phyloP scores from a whole-genome alignment of 2,113 vertebrate genomes.

The Hyperopisus bebe region DNA sequence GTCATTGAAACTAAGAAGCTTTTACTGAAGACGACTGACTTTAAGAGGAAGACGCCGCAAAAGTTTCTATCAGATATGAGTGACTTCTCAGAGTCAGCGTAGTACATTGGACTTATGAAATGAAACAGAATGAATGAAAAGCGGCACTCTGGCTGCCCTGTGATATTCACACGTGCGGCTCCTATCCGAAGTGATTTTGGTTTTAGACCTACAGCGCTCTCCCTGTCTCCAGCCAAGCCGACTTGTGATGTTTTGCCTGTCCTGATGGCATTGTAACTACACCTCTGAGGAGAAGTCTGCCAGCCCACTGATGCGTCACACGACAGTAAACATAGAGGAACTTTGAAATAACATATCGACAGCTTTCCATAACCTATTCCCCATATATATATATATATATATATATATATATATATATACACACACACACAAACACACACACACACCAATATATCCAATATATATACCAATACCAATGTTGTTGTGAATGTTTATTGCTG shows the following conservation, averaged over 20 bases:
- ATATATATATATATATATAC: too few relatives aligned
- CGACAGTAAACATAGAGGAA: conserved; percentile 39
- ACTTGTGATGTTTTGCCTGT: conserved; percentile 48
- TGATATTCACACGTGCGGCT: conserved; percentile 26
- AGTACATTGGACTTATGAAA: conserved; percentile 13
- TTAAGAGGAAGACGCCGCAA: conserved; percentile 12
- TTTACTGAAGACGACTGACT: neutral
- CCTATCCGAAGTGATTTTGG: conserved; percentile 40
- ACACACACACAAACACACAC: too few relatives aligned
- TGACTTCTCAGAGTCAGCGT: neutral
- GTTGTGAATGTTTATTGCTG: neutral
- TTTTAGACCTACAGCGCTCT: conserved; percentile 28
- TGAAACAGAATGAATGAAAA: conserved; percentile 28
- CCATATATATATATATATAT: neutral
- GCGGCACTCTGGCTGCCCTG: neutral
- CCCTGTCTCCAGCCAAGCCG: conserved; percentile 41
- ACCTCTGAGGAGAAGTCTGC: conserved; percentile 55
- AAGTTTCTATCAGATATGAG: conserved; percentile 34
- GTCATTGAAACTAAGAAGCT: neutral
- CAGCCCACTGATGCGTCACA: conserved; percentile 66
- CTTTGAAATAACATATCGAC: conserved; percentile 30
- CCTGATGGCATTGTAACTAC: conserved; percentile 52
- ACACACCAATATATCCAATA: too few relatives aligned
- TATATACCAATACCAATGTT: neutral
- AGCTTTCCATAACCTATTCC: neutral